Evolutionary conservation across 2,888 invertebrate species (phyloP).

Genomic region (Bimastos eiseni): DNA sequence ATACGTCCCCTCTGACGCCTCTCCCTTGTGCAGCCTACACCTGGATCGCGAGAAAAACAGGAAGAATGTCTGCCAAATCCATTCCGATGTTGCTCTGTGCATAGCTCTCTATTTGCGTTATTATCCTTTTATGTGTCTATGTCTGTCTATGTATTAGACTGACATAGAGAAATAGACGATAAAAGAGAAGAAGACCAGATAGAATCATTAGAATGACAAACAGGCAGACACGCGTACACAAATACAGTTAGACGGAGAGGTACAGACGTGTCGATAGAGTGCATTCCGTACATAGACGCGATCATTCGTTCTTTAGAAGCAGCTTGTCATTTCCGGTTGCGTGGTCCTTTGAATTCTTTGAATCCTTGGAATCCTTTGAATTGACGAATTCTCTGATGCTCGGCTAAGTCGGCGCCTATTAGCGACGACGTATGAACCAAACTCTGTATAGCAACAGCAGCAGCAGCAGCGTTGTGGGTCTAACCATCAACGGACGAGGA

Average conservation of each 20-base stretch:
- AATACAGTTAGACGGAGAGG: neutral
- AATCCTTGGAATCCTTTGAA: neutral
- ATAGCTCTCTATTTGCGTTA: too few relatives aligned
- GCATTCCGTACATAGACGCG: neutral
- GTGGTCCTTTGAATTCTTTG: constrained; percentile 4
- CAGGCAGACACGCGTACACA: neutral
- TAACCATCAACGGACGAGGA: neutral
- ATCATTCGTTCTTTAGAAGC: neutral
- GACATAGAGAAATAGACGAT: neutral
- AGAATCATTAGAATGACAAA: neutral
- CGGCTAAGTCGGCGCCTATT: neutral
- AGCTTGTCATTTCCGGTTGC: constrained; percentile 4
- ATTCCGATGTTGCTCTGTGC: too few relatives aligned
- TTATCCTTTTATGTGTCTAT: neutral
- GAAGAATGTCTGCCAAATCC: too few relatives aligned
- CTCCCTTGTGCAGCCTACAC: too few relatives aligned
- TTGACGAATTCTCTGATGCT: neutral
- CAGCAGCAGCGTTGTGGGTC: neutral
- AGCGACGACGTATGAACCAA: neutral
- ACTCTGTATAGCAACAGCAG: neutral
- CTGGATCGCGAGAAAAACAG: too few relatives aligned
- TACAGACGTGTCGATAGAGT: neutral
- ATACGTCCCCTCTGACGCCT: too few relatives aligned
- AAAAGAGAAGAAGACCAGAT: neutral
- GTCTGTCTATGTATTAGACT: neutral